Evolutionary conservation across 2,113 vertebrate genomes (phyloP).

Genomic region (Nymphicus hollandicus): DNA sequence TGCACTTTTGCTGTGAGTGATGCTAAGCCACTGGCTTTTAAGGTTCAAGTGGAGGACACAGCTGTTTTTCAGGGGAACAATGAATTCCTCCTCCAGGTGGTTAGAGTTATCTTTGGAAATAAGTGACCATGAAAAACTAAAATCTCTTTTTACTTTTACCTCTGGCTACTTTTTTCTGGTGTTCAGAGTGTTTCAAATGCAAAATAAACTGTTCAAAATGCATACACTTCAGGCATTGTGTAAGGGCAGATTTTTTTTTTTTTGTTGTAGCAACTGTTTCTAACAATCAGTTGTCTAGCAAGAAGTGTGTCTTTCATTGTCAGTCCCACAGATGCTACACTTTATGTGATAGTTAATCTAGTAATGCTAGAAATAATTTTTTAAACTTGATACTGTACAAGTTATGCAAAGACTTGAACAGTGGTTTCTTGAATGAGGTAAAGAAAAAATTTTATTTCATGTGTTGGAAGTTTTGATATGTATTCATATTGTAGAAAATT

Average conservation of each 20-base stretch:
- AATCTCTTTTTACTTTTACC: background rate
- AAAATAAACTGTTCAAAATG: background rate
- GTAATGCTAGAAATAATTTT: background rate
- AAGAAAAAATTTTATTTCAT: background rate
- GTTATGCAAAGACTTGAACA: background rate
- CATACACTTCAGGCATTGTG: background rate
- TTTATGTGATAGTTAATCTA: background rate
- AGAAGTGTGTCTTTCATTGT: background rate
- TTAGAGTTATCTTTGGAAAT: background rate
- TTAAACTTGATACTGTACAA: background rate
- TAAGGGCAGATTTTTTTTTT: background rate
- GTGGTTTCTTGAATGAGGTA: background rate
- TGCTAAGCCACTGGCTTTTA: background rate
- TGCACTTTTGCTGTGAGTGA: background rate
- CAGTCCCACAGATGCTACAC: background rate
- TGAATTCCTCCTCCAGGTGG: background rate
- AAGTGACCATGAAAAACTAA: background rate
- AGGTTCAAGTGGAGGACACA: background rate
- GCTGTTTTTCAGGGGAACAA: background rate
- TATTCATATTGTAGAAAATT: background rate
- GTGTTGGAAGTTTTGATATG: background rate
- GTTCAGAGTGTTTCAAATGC: background rate
- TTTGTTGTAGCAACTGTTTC: background rate
- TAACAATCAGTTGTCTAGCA: background rate
- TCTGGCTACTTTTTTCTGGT: background rate